These are phyloP conservation scores for Eubasilissa splendida DNA, from an alignment of 2,888 invertebrate species.

Conservation along the genomic window DNA sequence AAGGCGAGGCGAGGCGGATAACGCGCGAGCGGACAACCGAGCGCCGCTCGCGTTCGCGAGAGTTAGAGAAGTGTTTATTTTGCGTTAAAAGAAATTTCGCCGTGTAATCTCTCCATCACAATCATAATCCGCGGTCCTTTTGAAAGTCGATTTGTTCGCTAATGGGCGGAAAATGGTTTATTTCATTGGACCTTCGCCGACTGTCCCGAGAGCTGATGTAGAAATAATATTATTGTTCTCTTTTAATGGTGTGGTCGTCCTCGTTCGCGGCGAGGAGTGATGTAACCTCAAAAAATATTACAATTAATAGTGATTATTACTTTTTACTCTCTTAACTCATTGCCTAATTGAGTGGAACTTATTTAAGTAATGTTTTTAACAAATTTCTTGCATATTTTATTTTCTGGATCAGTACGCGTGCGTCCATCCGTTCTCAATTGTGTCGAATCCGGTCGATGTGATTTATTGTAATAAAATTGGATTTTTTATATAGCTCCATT, in stretches of 20 bases:
- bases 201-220: neutral
- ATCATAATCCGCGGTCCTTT: constrained; percentile 1
- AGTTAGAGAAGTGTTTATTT: no score
- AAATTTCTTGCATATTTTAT: no score
- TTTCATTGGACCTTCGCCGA: neutral
- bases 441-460: no score
- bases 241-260: neutral
- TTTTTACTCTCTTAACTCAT: no score
- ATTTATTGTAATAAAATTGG: no score
- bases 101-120: neutral
- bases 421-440: no score
- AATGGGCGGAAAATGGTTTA: constrained; percentile 8
- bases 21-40: neutral
- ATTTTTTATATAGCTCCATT: no score
- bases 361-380: no score
- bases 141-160: constrained; percentile 4
- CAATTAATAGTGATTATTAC: no score
- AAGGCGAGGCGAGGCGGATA: no score
- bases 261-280: neutral
- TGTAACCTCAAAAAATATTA: neutral
- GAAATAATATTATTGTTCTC: constrained; percentile 8
- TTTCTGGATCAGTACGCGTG: no score
- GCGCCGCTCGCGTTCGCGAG: neutral
- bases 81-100: neutral
- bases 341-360: no score